A percentile compares a stretch with the other conserved stretches of the same genome.
These are phyloP conservation scores for Montipora capricornis DNA, from an alignment of 64 coral and sea anemone genomes.

Conservation along the genomic window DNA sequence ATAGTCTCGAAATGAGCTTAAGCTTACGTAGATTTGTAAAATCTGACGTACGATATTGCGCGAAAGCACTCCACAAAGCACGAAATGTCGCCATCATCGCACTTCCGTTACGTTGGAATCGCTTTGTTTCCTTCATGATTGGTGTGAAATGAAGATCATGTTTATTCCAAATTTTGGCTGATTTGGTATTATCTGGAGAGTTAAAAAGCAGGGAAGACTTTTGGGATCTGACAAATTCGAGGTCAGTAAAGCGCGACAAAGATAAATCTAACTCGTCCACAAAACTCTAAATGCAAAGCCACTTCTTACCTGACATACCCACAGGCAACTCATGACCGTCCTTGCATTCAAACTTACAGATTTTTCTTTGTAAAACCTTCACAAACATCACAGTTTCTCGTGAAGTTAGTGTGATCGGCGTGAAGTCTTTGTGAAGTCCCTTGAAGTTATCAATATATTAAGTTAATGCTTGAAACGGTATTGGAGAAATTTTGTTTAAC, in stretches of 20 bases:
- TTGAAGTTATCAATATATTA: too few relatives aligned
- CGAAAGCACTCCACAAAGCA: slow-evolving; percentile 45
- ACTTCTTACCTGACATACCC: background rate
- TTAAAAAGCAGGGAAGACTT: background rate
- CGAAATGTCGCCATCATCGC: slow-evolving; percentile 51
- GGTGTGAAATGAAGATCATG: background rate
- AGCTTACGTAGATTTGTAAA: slow-evolving; percentile 33
- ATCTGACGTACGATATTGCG: slow-evolving; percentile 83
- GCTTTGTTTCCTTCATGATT: slow-evolving; percentile 26
- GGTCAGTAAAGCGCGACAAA: slow-evolving; percentile 36
- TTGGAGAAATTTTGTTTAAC: background rate
- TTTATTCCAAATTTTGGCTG: slow-evolving; percentile 1
- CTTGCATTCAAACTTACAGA: background rate
- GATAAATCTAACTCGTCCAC: background rate
- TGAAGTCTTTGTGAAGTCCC: too few relatives aligned
- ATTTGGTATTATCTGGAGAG: background rate
- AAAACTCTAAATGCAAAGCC: background rate
- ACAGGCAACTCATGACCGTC: background rate
- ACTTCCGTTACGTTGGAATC: slow-evolving; percentile 33
- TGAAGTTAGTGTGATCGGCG: too few relatives aligned
- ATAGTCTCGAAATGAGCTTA: slow-evolving; percentile 17
- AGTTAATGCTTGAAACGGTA: too few relatives aligned
- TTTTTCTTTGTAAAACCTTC: background rate
- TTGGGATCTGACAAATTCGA: slow-evolving; percentile 13
- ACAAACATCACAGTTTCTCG: background rate